Evolutionary conservation across 2,888 invertebrate species (phyloP).

Genomic region (Germaria angustata): DNA sequence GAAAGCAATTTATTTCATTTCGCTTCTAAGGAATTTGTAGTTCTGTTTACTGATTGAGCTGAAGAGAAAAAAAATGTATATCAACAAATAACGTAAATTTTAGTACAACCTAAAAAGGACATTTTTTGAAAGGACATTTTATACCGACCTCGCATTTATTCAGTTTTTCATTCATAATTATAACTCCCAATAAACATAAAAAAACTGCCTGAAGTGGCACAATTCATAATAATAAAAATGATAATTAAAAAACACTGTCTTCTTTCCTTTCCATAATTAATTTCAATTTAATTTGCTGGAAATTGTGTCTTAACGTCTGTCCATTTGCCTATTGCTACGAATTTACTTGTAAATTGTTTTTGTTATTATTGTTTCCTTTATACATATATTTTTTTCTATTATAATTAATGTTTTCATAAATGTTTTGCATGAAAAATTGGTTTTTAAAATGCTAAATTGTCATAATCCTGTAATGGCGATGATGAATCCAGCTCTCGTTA

Average conservation of each 20-base stretch:
- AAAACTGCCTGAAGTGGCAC: not conserved
- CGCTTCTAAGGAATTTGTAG: too few relatives aligned
- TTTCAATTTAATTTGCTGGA: conserved; percentile 58
- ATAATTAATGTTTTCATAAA: conserved; percentile 53
- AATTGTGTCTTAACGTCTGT: conserved; percentile 31
- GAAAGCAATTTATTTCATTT: too few relatives aligned
- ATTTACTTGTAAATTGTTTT: conserved; percentile 37
- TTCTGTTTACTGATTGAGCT: too few relatives aligned
- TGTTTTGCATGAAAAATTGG: conserved; percentile 61
- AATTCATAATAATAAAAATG: conserved; percentile 2
- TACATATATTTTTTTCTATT: not conserved
- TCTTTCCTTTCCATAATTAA: conserved; percentile 60
- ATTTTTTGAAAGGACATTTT: too few relatives aligned
- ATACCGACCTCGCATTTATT: too few relatives aligned
- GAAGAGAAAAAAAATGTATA: too few relatives aligned
- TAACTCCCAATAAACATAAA: not conserved
- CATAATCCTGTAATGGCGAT: conserved; percentile 53
- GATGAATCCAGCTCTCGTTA: not conserved
- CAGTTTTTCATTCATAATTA: not conserved
- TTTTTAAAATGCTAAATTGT: conserved; percentile 66
- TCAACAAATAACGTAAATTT: too few relatives aligned
- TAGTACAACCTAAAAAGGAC: too few relatives aligned
- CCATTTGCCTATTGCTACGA: not conserved
- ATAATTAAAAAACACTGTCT: not conserved
- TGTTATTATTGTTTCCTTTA: conserved; percentile 8